These are phyloP conservation scores for Latrodectus geometricus DNA, from an alignment of 1,140 invertebrate species.

Conservation along the genomic window DNA sequence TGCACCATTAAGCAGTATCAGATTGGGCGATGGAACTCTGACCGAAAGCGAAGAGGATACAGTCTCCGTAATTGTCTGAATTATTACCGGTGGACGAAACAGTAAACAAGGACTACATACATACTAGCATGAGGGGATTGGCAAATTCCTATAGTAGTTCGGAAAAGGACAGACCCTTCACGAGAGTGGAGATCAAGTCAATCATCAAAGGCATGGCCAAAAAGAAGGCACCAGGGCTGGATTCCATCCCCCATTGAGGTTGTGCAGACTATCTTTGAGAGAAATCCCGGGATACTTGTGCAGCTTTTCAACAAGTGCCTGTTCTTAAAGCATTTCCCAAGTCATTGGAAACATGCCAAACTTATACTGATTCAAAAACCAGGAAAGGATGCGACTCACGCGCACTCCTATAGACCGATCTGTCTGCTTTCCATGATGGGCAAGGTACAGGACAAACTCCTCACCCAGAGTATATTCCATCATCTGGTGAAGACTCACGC, in stretches of 20 bases:
- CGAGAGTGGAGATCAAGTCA: neutral
- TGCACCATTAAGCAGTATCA: neutral
- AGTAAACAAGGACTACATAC: neutral
- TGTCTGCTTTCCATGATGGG: slow-evolving; percentile 51
- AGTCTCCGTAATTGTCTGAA: neutral
- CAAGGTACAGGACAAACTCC: slow-evolving; percentile 26
- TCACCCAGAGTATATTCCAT: neutral
- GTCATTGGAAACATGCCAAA: slow-evolving; percentile 63
- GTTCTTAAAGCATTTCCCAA: slow-evolving; percentile 19
- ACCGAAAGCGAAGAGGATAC: neutral
- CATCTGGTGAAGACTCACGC: neutral
- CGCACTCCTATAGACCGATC: slow-evolving; percentile 63
- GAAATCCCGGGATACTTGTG: neutral
- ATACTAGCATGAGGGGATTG: neutral
- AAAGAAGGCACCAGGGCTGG: neutral
- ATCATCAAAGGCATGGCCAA: neutral
- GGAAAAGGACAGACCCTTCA: neutral
- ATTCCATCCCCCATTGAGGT: neutral
- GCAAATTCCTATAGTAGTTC: neutral
- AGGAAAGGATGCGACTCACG: slow-evolving; percentile 55
- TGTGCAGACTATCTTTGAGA: neutral
- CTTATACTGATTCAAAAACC: slow-evolving; percentile 63
- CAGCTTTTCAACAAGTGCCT: neutral
- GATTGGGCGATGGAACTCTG: neutral
- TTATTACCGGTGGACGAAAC: neutral